Conservation (phyloP, 1,140 invertebrate species). For the Leptinotarsa undecemlineata region DNA sequence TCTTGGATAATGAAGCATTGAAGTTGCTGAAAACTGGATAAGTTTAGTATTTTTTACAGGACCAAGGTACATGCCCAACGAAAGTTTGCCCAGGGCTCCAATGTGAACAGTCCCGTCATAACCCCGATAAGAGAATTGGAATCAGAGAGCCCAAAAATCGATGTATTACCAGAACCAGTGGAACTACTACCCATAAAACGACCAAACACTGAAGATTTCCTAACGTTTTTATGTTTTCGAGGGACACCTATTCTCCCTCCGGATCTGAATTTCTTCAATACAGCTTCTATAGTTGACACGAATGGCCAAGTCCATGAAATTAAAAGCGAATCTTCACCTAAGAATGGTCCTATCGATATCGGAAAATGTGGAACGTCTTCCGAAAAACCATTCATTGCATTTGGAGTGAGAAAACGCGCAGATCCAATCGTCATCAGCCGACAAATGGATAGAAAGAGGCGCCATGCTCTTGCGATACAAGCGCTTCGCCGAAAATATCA, state of each 20-base stretch:
- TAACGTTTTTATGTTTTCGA: constrained; percentile 86
- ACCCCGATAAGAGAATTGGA: constrained; percentile 67
- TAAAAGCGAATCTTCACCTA: constrained; percentile 43
- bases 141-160: constrained; percentile 54
- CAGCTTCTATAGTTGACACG: constrained; percentile 49
- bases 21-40: too few species aligned
- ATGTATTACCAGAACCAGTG: constrained; percentile 55
- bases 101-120: constrained; percentile 59
- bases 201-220: constrained; percentile 88
- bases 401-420: constrained; percentile 61
- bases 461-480: constrained; percentile 60
- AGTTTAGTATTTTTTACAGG: constrained; percentile 54
- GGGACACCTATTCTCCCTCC: constrained; percentile 76
- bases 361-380: constrained; percentile 43
- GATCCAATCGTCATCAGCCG: constrained; percentile 56
- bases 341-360: constrained; percentile 50
- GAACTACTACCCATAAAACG: constrained; percentile 69
- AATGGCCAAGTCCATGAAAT: constrained; percentile 47
- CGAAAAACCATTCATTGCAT: constrained; percentile 57
- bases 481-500: constrained; percentile 69
- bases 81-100: constrained; percentile 85
- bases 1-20: too few species aligned
- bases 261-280: constrained; percentile 75
- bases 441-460: constrained; percentile 54
- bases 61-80: constrained; percentile 85